Base-by-base conservation (phyloP, 2,113 vertebrate species). In the Apaloderma vittatum region DNA sequence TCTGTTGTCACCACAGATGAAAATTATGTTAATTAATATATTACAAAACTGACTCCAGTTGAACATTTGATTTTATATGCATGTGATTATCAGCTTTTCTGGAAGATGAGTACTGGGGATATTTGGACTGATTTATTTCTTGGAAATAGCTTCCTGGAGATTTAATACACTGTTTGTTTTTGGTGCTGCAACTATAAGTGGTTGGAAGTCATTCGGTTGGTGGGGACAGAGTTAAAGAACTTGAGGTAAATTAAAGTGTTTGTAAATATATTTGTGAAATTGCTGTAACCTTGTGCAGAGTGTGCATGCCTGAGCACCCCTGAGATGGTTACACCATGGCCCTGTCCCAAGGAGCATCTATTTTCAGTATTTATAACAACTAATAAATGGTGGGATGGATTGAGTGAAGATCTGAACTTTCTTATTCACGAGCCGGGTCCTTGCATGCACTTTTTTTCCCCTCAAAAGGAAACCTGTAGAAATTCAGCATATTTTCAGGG, bases 21-120 rank as follows among this genome's bases (percentile, higher is more conserved):
- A 97, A 93, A 93, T 92, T 90, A 61, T 94, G 94, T 92, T 98
- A 97, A 97, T 97, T 97, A 96, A 95, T 96, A 90, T 83, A 86
- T 96, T 90, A 92, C 73, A 94, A 86, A 97, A 94, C 85, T 72
- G 46, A 89, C 55, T 97, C 63, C 23, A 72, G 74, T 93, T 93
- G 93, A 95, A 88, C 62, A 63, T 91, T 80, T 48, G 61, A 66
- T 94, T 93, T 90, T 66, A 40, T 94, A 73, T 86, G 88, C 48
- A 36, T 91, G 70, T 81, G 67, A 84, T 96, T 93, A 81, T 91
- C 88, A 82, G 73, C 77, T 91, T 94, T 97, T 87, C 83, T 93
- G 88, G 70, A 95, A 95, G 88, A 93, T 70, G 67, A 90, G 77
- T 68, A 97, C 91, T 48, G 74, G 85, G 84, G 84, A 43, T 91